Evolutionary conservation across 2,888 invertebrate species (phyloP).

Genomic region (Trachelus troglodyta): DNA sequence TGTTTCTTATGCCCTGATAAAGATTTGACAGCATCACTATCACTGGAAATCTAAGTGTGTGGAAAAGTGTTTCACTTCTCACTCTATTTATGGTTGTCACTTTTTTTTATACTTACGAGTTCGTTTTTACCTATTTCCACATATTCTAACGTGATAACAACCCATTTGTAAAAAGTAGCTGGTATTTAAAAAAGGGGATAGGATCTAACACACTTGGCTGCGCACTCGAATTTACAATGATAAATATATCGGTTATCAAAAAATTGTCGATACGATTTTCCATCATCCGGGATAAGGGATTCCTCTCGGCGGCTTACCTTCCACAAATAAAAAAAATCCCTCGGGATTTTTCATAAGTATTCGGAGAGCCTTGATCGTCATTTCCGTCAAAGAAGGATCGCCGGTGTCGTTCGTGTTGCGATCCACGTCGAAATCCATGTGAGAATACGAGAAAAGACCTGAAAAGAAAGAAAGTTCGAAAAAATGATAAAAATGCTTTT

Average conservation of each 20-base stretch:
- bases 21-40: background rate
- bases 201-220: no score
- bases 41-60: no score
- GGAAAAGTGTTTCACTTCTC: no score
- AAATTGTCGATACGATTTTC: background rate
- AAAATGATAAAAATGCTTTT: background rate
- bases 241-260: background rate
- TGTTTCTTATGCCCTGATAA: background rate
- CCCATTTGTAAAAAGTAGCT: no score
- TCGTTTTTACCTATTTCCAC: no score
- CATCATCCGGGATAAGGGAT: no score
- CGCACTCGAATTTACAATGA: no score
- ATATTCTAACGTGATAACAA: no score
- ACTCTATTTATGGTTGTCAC: background rate
- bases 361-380: conserved; percentile 79
- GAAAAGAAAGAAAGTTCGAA: conserved; percentile 26
- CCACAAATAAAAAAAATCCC: conserved; percentile 81
- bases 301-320: conserved; percentile 70
- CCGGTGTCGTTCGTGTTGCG: conserved; percentile 75
- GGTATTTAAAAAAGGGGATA: no score
- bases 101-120: background rate
- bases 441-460: conserved; percentile 83
- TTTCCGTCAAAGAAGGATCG: conserved; percentile 81
- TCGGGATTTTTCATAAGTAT: conserved; percentile 79
- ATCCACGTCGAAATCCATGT: conserved; percentile 84